These are phyloP conservation scores for Allobates femoralis DNA, from an alignment of 2,797 vertebrate genomes.

Conservation along the genomic window DNA sequence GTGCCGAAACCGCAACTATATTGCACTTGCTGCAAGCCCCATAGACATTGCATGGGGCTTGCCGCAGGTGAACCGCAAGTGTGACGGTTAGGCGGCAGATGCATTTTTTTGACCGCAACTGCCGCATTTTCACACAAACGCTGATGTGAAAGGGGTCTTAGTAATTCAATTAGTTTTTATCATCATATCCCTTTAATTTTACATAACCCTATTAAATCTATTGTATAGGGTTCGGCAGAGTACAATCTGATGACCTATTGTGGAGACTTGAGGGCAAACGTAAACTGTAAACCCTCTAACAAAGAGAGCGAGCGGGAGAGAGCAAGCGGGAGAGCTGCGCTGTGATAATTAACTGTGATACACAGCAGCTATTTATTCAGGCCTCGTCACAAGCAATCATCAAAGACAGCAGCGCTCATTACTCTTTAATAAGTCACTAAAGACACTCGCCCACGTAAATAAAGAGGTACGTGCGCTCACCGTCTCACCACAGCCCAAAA, in stretches of 20 bases:
- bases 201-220: too few relatives aligned
- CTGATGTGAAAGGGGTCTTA: too few relatives aligned
- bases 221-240: too few relatives aligned
- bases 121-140: too few relatives aligned
- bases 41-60: too few relatives aligned
- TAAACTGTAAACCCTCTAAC: neutral
- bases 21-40: too few relatives aligned
- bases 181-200: too few relatives aligned
- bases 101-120: too few relatives aligned
- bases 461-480: neutral
- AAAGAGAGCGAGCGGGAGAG: neutral
- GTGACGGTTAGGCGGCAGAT: too few relatives aligned
- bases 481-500: neutral
- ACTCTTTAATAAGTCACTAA: constrained; percentile 10
- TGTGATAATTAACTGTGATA: constrained; percentile 42
- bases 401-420: constrained; percentile 28
- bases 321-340: neutral
- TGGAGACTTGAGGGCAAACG: neutral
- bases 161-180: too few relatives aligned
- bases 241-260: neutral
- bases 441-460: constrained; percentile 12
- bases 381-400: constrained; percentile 20
- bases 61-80: too few relatives aligned
- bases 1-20: too few relatives aligned
- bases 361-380: constrained; percentile 36